A percentile compares a stretch with the other conserved stretches of the same genome.
Evolutionary conservation across 2,888 invertebrate genomes (phyloP).

Genomic region (Lymantria dispar): DNA sequence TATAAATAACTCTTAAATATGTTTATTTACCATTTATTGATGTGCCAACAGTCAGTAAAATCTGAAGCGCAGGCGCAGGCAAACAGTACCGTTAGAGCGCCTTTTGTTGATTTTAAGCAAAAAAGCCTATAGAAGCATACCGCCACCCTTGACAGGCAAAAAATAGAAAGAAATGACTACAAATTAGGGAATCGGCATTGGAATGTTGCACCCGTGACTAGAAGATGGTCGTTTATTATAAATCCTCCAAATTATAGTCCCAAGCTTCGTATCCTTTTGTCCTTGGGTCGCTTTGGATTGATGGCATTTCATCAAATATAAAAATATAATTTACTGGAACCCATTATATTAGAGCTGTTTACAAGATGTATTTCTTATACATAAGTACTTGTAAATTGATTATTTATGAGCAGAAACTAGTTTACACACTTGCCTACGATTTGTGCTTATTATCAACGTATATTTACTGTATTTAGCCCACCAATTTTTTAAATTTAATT

Average conservation of each 20-base stretch:
- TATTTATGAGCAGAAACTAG: too few species aligned
- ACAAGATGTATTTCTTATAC: neutral
- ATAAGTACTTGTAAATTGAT: too few species aligned
- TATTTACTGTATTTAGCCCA: too few species aligned
- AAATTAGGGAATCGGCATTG: conserved; percentile 71
- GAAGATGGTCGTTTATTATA: conserved; percentile 51
- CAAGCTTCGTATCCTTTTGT: conserved; percentile 36
- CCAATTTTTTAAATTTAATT: too few species aligned
- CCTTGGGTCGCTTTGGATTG: conserved; percentile 28
- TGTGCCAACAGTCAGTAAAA: conserved; percentile 14
- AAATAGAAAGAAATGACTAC: conserved; percentile 75
- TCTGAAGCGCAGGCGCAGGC: conserved; percentile 42
- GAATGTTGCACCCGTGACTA: conserved; percentile 76
- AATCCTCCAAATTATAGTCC: conserved; percentile 52
- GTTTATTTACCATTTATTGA: neutral
- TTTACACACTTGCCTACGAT: too few species aligned
- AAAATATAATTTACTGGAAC: conserved; percentile 19
- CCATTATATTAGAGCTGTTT: conserved; percentile 19
- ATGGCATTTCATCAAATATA: conserved; percentile 20
- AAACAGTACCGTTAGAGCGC: conserved; percentile 68
- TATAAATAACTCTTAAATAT: neutral
- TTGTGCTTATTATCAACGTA: too few species aligned
- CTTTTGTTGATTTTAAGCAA: conserved; percentile 65
- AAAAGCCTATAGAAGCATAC: conserved; percentile 59
- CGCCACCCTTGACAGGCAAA: conserved; percentile 68